These are phyloP conservation scores for Stichopus chloronotus DNA, from an alignment of 35 echinoderm and acorn worm genomes.

Conservation along the genomic window DNA sequence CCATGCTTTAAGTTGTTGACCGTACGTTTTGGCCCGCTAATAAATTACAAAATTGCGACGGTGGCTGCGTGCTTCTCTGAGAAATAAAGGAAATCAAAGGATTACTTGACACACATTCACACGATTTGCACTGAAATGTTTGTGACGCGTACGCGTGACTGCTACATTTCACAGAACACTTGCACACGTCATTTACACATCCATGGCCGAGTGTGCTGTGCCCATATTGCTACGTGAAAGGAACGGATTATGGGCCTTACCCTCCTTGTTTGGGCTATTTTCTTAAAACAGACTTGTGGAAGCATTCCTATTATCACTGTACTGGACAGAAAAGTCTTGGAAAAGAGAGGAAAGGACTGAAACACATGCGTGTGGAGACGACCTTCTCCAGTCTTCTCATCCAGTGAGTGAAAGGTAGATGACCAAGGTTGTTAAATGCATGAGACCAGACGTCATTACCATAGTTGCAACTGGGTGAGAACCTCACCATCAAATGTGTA, in stretches of 20 bases:
- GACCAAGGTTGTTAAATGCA: not conserved
- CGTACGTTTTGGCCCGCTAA: too few relatives aligned
- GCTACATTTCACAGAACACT: too few relatives aligned
- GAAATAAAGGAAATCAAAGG: too few relatives aligned
- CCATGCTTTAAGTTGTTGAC: too few relatives aligned
- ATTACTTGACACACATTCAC: too few relatives aligned
- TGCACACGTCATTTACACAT: too few relatives aligned
- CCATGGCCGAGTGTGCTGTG: too few relatives aligned
- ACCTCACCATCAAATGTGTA: not conserved
- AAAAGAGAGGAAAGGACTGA: not conserved
- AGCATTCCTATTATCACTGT: not conserved
- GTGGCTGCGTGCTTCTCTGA: too few relatives aligned
- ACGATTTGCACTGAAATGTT: too few relatives aligned
- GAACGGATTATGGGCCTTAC: not conserved
- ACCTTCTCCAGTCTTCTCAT: not conserved
- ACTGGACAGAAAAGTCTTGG: not conserved
- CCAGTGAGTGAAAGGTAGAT: not conserved
- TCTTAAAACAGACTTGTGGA: not conserved
- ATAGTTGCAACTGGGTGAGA: not conserved
- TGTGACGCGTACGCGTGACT: too few relatives aligned
- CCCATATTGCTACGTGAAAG: not conserved
- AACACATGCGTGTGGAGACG: not conserved
- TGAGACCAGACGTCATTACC: not conserved
- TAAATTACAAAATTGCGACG: too few relatives aligned
- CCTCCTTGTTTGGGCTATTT: not conserved